Base-by-base conservation (phyloP, 2,797 vertebrate species). In the Acanthopagrus latus region DNA sequence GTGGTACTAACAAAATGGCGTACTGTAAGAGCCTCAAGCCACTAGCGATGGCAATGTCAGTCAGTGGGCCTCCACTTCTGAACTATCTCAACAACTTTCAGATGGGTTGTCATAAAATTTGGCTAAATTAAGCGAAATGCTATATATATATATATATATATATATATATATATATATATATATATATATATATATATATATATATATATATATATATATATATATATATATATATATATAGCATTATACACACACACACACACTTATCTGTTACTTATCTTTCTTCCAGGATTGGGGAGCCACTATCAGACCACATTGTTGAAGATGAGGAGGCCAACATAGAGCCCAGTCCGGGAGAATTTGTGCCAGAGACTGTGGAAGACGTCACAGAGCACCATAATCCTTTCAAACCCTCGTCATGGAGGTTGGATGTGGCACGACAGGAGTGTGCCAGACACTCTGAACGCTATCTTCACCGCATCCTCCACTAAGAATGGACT, bases 391-490 rank as follows among this genome's bases (percentile, higher is more conserved):
- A 83, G 47, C 68, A 72, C 23, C 74, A 58, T 66, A 89, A 80
- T 52, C 80, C 83, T 20, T 71, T 84, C 38, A 89, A 87, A 67
- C 56, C 76, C 3, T 82, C 81, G 21, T 81, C 91, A 1, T 84
- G 85, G 86, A 85, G 83, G 63, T 1, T 83, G 55, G 81, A 84
- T 23, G 55, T 88, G 54, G 67, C 77, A 2, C 88, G 79, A 41
- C 74, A 88, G 48, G 87, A 76, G 55, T 62, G 55, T 5, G 65
- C 83, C 60, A 88, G 79, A 71, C 86, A 94, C 81, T 88, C 92
- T 14, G 93, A 95, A 13, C 91, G 84, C 47, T 94, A 95, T 86
- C 93, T 95, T 65, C 94, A 95, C 80, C 89, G 83, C 52, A 89
- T 95, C 81, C 87, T 93, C 57, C 87, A 89, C 74, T 91, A 57